Evolutionary conservation across 2,888 invertebrate genomes (phyloP).

Genomic region (Linyphia triangularis): DNA sequence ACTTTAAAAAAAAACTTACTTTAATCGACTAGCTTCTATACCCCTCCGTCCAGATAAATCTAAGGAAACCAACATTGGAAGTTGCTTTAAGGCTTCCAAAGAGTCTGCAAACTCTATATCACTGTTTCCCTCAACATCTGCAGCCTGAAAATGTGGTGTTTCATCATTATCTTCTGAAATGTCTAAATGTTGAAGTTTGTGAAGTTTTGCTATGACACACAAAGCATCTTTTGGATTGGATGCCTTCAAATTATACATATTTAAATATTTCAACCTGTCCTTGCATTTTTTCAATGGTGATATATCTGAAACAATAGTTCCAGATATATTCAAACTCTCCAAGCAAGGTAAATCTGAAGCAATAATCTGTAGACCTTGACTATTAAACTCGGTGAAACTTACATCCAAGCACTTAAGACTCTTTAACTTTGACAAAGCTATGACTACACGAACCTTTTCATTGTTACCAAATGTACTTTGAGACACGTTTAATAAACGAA

Average conservation of each 20-base stretch:
- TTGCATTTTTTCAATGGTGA: slow-evolving; percentile 80
- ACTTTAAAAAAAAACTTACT: slow-evolving; percentile 77
- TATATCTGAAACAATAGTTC: slow-evolving; percentile 80
- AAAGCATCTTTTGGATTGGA: slow-evolving; percentile 79
- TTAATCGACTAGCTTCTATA: slow-evolving; percentile 81
- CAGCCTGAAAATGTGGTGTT: slow-evolving; percentile 7
- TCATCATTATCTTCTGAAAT: slow-evolving; percentile 83
- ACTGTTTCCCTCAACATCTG: background rate
- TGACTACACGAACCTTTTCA: slow-evolving; percentile 83
- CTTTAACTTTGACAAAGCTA: slow-evolving; percentile 84
- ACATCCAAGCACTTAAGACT: slow-evolving; percentile 84
- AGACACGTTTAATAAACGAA: slow-evolving; percentile 84
- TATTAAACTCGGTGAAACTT: slow-evolving; percentile 86
- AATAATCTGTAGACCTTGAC: slow-evolving; percentile 84
- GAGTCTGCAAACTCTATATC: slow-evolving; percentile 76
- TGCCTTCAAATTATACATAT: slow-evolving; percentile 82
- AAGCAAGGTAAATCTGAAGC: slow-evolving; percentile 84
- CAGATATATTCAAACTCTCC: slow-evolving; percentile 85
- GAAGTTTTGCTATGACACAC: slow-evolving; percentile 82
- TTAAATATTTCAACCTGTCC: slow-evolving; percentile 83
- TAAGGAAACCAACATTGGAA: slow-evolving; percentile 83
- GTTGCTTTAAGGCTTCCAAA: slow-evolving; percentile 78
- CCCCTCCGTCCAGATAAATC: slow-evolving; percentile 85
- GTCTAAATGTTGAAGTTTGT: slow-evolving; percentile 82
- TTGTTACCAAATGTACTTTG: slow-evolving; percentile 84